Percentiles rank a stretch among this genome's conserved stretches.
phyloP scores from a whole-genome alignment of 2,888 invertebrate species.

The Imbricaverruca yamaguchii region DNA sequence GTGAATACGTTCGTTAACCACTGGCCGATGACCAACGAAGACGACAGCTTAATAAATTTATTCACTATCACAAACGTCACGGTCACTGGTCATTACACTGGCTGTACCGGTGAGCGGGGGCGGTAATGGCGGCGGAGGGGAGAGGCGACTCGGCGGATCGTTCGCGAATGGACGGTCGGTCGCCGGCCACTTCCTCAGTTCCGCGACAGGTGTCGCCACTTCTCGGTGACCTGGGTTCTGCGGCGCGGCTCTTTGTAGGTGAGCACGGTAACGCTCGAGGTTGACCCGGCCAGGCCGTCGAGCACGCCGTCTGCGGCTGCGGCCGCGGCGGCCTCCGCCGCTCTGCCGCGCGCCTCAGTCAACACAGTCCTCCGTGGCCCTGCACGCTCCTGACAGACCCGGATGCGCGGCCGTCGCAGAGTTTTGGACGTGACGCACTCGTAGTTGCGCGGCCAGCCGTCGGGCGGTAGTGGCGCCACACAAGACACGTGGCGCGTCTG shows the following conservation, averaged over 20 bases:
- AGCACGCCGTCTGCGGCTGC: not conserved
- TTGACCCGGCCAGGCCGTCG: not conserved
- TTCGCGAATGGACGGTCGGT: not conserved
- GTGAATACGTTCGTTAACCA: slow-evolving; percentile 4
- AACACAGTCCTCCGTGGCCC: not conserved
- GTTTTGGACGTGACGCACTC: slow-evolving; percentile 15
- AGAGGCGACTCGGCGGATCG: not conserved
- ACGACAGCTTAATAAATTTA: slow-evolving; percentile 8
- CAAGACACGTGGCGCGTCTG: slow-evolving; percentile 12
- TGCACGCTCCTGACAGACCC: not conserved
- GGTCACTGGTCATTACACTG: too few species aligned
- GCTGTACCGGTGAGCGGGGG: too few species aligned
- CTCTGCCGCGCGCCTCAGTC: not conserved
- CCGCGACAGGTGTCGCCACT: slow-evolving; percentile 9
- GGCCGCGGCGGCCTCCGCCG: not conserved
- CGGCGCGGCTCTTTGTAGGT: not conserved
- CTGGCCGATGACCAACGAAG: slow-evolving; percentile 10
- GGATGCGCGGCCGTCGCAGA: slow-evolving; percentile 4
- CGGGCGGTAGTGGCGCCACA: not conserved
- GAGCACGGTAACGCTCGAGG: not conserved
- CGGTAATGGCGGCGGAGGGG: not conserved
- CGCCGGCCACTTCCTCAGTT: not conserved
- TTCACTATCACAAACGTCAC: not conserved
- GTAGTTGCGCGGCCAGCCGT: not conserved
- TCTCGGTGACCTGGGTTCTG: slow-evolving; percentile 2